A percentile compares a stretch with the other conserved stretches of the same genome.
These are phyloP conservation scores for Caenorhabditis sp. DNA, from an alignment of 2,888 invertebrate genomes.

Conservation along the genomic window DNA sequence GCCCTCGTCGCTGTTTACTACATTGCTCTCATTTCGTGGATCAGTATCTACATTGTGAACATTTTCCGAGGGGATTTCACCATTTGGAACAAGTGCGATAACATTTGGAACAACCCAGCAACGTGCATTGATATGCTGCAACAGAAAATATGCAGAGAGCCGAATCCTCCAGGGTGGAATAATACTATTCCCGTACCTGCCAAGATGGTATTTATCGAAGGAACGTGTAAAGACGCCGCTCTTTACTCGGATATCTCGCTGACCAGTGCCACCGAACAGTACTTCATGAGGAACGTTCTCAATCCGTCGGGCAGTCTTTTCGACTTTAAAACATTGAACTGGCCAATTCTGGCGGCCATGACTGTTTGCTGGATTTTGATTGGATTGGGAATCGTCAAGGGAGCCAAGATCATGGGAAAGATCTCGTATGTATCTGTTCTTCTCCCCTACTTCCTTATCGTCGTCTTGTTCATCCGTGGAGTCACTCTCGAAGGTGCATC, in stretches of 20 bases:
- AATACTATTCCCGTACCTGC: too few relatives aligned
- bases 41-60: slow-evolving; percentile 70
- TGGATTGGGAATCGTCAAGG: slow-evolving; percentile 74
- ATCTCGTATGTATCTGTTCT: slow-evolving; percentile 62
- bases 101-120: slow-evolving; percentile 51
- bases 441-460: slow-evolving; percentile 67
- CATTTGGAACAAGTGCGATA: slow-evolving; percentile 64
- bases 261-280: slow-evolving; percentile 55
- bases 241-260: slow-evolving; percentile 1
- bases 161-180: too few relatives aligned
- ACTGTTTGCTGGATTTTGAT: slow-evolving; percentile 70
- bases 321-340: slow-evolving; percentile 72
- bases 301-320: slow-evolving; percentile 67
- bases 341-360: slow-evolving; percentile 59
- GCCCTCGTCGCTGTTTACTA: slow-evolving; percentile 86
- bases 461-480: slow-evolving; percentile 73
- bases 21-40: slow-evolving; percentile 79
- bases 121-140: slow-evolving; percentile 44
- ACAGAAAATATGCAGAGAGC: slow-evolving; percentile 26
- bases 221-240: slow-evolving; percentile 21
- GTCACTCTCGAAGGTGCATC: slow-evolving; percentile 74
- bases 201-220: not conserved
- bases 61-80: slow-evolving; percentile 51
- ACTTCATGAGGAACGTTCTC: slow-evolving; percentile 67
- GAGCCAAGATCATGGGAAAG: slow-evolving; percentile 74